These are phyloP conservation scores for Scaptomyza pallida DNA, from an alignment of 1,140 invertebrate genomes.

Conservation along the genomic window DNA sequence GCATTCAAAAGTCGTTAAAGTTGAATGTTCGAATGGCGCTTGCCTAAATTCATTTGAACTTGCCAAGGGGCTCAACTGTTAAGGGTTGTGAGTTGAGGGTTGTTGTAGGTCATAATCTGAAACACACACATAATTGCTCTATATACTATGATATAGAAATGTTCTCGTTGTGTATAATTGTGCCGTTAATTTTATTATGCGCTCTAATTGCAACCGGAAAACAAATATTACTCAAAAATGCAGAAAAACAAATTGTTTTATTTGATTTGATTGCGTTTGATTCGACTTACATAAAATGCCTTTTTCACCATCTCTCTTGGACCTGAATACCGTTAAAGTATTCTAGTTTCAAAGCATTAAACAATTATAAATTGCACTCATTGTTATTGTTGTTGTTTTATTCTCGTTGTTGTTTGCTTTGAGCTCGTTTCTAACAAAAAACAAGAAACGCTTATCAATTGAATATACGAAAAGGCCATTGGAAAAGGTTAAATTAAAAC, in stretches of 20 bases:
- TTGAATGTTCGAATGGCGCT: not conserved
- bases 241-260: conserved; percentile 3
- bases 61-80: conserved; percentile 12
- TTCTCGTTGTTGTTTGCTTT: conserved; percentile 26
- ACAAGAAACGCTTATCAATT: conserved; percentile 62
- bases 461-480: conserved; percentile 54
- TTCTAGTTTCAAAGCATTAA: conserved; percentile 11
- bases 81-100: conserved; percentile 7
- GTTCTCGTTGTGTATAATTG: conserved; percentile 23
- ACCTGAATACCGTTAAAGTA: conserved; percentile 12
- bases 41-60: conserved; percentile 34
- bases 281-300: conserved; percentile 43
- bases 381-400: conserved; percentile 16
- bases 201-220: conserved; percentile 30
- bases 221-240: conserved; percentile 10
- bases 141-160: conserved; percentile 8
- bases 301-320: not conserved
- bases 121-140: not conserved
- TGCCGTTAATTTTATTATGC: conserved; percentile 18
- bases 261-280: conserved; percentile 33
- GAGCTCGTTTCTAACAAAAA: conserved; percentile 34
- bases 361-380: conserved; percentile 64
- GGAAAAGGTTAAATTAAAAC: conserved; percentile 61
- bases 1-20: conserved; percentile 19
- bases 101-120: not conserved